Percentiles rank a stretch among this genome's conserved stretches.
These are phyloP conservation scores for Beroe forskalii DNA, from an alignment of 37 sponge, comb jelly and placozoan species.

Conservation along the genomic window DNA sequence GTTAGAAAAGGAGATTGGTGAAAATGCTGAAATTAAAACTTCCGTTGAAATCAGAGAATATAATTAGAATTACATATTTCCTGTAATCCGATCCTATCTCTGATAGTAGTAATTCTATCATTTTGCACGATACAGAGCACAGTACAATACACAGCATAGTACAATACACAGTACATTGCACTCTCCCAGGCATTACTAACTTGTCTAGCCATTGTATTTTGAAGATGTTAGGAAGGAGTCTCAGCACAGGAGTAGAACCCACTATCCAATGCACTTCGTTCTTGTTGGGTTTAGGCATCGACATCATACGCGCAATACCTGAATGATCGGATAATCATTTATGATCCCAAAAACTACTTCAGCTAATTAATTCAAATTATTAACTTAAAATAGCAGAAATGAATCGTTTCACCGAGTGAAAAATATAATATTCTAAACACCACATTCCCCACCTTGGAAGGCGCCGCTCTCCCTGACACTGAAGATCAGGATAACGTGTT, in stretches of 20 bases:
- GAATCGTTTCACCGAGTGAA: too few relatives aligned
- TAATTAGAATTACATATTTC: too few relatives aligned
- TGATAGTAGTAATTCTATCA: too few relatives aligned
- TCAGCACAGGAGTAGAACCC: conserved; percentile 25
- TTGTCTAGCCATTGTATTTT: conserved; percentile 64
- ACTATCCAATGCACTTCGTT: conserved; percentile 53
- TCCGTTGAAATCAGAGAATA: background rate
- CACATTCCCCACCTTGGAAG: conserved; percentile 81
- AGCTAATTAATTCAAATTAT: too few relatives aligned
- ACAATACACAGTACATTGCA: background rate
- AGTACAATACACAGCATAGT: background rate
- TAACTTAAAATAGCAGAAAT: too few relatives aligned
- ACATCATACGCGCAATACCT: conserved; percentile 60
- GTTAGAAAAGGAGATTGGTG: background rate
- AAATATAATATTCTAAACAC: too few relatives aligned
- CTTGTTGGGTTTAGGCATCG: conserved; percentile 57
- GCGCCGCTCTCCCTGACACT: conserved; percentile 95
- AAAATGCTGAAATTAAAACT: background rate
- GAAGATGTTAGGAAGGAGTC: conserved; percentile 62
- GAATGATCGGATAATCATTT: too few relatives aligned
- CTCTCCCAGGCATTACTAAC: conserved; percentile 5
- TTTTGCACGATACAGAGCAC: too few relatives aligned
- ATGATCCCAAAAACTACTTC: too few relatives aligned
- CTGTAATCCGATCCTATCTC: too few relatives aligned
- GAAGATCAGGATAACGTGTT: conserved; percentile 87